Evolutionary conservation across 2,888 invertebrate genomes (phyloP).

Genomic region (Acanthosepion pharaonis): DNA sequence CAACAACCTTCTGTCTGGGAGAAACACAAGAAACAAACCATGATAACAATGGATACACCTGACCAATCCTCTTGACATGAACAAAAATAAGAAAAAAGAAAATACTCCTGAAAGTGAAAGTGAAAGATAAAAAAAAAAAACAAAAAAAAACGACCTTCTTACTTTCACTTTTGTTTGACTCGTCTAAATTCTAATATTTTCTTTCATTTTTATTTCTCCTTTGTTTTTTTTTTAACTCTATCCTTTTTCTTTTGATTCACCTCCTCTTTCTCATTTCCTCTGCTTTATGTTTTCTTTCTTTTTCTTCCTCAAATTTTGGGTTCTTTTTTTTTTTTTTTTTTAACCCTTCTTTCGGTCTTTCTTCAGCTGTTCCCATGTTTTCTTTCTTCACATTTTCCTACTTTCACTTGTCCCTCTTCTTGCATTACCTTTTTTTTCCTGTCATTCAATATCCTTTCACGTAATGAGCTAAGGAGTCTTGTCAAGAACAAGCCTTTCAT

Average conservation of each 20-base stretch:
- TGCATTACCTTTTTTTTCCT: background rate
- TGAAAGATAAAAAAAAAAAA: background rate
- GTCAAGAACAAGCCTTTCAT: conserved; percentile 4
- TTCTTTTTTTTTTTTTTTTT: background rate
- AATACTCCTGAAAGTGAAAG: background rate
- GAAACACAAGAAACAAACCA: conserved; percentile 12
- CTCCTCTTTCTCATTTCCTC: background rate
- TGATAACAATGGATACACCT: background rate
- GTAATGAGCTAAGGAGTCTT: background rate
- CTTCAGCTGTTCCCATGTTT: background rate
- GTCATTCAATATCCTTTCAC: conserved; percentile 33
- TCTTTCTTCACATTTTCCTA: background rate
- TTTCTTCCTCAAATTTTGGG: background rate
- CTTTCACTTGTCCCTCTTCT: background rate
- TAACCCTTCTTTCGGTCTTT: background rate
- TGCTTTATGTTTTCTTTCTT: fast-evolving
- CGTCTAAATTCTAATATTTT: background rate
- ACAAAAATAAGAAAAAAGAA: background rate
- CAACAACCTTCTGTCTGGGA: background rate
- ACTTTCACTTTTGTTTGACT: background rate
- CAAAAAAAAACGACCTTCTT: background rate
- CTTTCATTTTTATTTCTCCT: background rate
- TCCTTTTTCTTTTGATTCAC: too few species aligned
- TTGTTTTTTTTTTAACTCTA: background rate
- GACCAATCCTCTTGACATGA: background rate